phyloP scores from a whole-genome alignment of 2,113 vertebrate species.

The Nesoenas mayeri region DNA sequence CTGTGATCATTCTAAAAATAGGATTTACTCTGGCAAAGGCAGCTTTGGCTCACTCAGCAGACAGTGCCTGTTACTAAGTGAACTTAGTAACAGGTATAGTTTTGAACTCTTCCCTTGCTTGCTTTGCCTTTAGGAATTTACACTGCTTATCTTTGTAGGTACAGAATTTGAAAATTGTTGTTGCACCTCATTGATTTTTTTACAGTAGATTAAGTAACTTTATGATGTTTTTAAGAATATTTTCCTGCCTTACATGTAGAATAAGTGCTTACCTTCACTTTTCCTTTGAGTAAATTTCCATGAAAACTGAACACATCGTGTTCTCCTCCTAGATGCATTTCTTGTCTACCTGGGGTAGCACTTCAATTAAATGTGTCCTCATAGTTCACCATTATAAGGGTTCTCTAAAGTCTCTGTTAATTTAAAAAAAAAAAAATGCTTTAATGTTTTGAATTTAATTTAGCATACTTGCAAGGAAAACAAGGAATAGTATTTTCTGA shows the following conservation, averaged over 20 bases:
- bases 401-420: not conserved
- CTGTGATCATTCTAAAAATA: slow-evolving; percentile 35
- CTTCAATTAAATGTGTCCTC: not conserved
- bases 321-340: not conserved
- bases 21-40: not conserved
- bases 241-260: not conserved
- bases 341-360: not conserved
- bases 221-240: not conserved
- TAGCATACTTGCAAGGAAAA: not conserved
- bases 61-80: not conserved
- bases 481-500: not conserved
- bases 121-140: not conserved
- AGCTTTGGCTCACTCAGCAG: slow-evolving; percentile 10
- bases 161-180: not conserved
- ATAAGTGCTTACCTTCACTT: not conserved
- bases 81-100: not conserved
- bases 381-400: not conserved
- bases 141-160: not conserved
- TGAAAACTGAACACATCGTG: not conserved
- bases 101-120: not conserved
- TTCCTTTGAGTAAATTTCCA: slow-evolving; percentile 37
- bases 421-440: not conserved
- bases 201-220: not conserved
- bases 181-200: not conserved
- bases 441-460: not conserved